Conservation (phyloP, 2,113 vertebrate species). For the Platysternon megacephalum region DNA sequence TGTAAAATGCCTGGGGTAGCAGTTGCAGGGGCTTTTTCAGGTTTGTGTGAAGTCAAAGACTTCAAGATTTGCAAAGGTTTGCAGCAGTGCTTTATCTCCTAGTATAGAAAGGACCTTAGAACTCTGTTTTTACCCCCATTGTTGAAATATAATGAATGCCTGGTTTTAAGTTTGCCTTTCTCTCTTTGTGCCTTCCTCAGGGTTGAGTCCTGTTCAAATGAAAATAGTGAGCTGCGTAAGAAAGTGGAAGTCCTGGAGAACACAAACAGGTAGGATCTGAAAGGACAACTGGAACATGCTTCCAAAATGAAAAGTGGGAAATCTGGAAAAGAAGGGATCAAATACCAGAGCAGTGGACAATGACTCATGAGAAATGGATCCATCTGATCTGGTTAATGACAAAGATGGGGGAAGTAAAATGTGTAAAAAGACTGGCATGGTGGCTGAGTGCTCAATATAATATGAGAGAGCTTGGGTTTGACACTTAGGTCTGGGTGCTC, state of each 20-base stretch:
- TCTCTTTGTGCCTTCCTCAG: conserved; percentile 71
- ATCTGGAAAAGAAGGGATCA: background rate
- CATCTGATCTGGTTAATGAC: background rate
- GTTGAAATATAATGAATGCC: background rate
- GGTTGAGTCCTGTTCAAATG: conserved; percentile 96
- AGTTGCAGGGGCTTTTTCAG: background rate
- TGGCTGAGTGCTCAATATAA: background rate
- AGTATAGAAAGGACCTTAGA: background rate
- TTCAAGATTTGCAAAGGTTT: background rate
- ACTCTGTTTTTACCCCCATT: background rate
- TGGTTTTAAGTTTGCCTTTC: background rate
- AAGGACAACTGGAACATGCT: accelerated
- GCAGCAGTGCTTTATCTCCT: background rate
- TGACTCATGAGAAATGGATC: background rate
- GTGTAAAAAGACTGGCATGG: accelerated
- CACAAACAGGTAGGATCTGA: conserved; percentile 89
- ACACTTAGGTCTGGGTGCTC: background rate
- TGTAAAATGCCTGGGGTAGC: background rate
- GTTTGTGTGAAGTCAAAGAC: background rate
- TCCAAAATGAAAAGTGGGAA: background rate
- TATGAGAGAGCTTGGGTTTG: background rate
- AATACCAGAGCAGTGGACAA: background rate
- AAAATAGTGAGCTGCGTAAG: conserved; percentile 94
- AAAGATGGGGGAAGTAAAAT: background rate
- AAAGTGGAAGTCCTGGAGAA: conserved; percentile 97